Evolutionary conservation across 2,888 invertebrate genomes (phyloP).

Genomic region (Dryobotodes eremita): DNA sequence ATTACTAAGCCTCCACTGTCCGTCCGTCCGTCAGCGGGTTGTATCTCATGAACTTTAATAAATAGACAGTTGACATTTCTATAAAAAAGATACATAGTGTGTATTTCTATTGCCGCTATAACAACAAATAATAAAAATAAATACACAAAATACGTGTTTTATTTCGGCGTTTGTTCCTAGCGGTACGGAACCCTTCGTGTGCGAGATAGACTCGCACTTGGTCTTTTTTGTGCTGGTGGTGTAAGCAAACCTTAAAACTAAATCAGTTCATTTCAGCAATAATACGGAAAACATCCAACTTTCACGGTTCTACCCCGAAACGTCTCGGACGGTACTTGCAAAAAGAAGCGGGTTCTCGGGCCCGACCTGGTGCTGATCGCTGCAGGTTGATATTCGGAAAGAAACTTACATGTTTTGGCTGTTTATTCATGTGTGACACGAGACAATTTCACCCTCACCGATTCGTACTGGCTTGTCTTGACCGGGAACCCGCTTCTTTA

Average conservation of each 20-base stretch:
- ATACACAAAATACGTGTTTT: too few species aligned
- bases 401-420: background rate
- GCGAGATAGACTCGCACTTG: too few species aligned
- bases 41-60: too few species aligned
- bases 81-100: too few species aligned
- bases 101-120: too few species aligned
- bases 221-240: background rate
- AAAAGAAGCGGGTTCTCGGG: background rate
- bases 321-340: too few species aligned
- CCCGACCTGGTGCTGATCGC: background rate
- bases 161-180: too few species aligned
- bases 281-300: constrained; percentile 9
- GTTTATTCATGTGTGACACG: background rate
- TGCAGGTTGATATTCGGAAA: background rate
- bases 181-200: too few species aligned
- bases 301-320: background rate
- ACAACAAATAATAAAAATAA: too few species aligned
- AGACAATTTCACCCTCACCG: background rate
- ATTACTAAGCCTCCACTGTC: too few species aligned
- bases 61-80: too few species aligned
- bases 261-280: constrained; percentile 48
- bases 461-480: background rate
- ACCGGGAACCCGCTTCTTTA: background rate
- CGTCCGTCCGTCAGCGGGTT: too few species aligned
- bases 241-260: background rate